These are phyloP conservation scores for Andrena minutula DNA, from an alignment of 2,888 invertebrate species.

Conservation along the genomic window DNA sequence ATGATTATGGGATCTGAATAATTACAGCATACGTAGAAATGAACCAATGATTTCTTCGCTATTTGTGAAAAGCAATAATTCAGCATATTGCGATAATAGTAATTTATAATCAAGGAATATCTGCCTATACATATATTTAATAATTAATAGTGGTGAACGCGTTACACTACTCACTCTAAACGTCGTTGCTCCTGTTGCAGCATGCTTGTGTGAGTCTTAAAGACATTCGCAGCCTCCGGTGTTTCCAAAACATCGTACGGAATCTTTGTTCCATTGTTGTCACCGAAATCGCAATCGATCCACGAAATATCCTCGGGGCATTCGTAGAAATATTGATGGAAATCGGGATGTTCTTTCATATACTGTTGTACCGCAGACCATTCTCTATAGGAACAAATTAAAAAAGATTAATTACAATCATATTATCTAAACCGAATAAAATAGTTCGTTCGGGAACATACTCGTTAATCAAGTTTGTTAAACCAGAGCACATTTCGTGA, in stretches of 20 bases:
- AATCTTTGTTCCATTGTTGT: conserved; percentile 91
- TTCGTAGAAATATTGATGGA: conserved; percentile 96
- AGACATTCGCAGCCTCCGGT: conserved; percentile 96
- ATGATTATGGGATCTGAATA: conserved; percentile 35
- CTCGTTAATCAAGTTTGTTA: conserved; percentile 85
- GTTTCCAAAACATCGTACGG: conserved; percentile 97
- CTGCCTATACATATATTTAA: conserved; percentile 2
- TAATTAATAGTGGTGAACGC: not conserved
- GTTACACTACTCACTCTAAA: conserved; percentile 91
- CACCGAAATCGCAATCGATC: conserved; percentile 90
- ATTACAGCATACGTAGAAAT: conserved; percentile 37
- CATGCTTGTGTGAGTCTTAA: conserved; percentile 95
- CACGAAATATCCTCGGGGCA: conserved; percentile 92
- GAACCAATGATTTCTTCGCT: conserved; percentile 28
- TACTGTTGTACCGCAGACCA: conserved; percentile 95
- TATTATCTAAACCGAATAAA: not conserved
- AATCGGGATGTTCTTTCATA: conserved; percentile 96
- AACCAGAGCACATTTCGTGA: conserved; percentile 92
- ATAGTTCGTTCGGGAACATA: conserved; percentile 67
- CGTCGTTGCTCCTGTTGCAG: conserved; percentile 96
- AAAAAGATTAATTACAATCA: not conserved
- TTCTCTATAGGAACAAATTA: conserved; percentile 87
- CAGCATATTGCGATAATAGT: conserved; percentile 22
- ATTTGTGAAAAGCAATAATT: conserved; percentile 30
- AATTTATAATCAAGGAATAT: conserved; percentile 9